Conservation (phyloP, 2,113 vertebrate species). For the Sula dactylatra region DNA sequence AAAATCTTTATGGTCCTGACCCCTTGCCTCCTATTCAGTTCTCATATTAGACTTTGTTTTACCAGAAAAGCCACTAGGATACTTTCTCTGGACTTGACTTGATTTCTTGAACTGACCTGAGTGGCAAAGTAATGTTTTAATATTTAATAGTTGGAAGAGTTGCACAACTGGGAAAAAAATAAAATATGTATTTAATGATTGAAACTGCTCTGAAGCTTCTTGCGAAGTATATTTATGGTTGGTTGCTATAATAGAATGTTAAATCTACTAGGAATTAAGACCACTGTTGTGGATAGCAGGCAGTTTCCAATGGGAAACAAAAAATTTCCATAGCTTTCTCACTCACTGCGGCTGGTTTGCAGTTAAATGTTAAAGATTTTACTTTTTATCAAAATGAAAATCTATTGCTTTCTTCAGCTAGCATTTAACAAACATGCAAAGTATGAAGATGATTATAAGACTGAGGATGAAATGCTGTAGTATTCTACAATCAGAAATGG, state of each 20-base stretch:
- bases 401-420: not conserved
- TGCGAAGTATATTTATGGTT: conserved; percentile 38
- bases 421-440: not conserved
- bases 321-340: not conserved
- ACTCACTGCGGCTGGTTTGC: not conserved
- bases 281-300: conserved; percentile 7
- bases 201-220: conserved; percentile 39
- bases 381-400: conserved; percentile 12
- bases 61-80: not conserved
- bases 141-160: conserved; percentile 57
- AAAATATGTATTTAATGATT: conserved; percentile 50
- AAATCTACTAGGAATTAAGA: conserved; percentile 30
- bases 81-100: not conserved
- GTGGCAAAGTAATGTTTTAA: conserved; percentile 46
- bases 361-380: not conserved
- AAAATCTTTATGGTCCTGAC: not conserved
- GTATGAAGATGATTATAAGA: not conserved
- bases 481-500: not conserved
- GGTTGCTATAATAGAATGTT: conserved; percentile 59
- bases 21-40: not conserved
- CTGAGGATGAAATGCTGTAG: not conserved
- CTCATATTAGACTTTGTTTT: not conserved
- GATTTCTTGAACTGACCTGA: conserved; percentile 25
- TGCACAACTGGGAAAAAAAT: not conserved
- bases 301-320: not conserved